These are phyloP conservation scores for Sebastes miniatus DNA, from an alignment of 2,797 vertebrate species.

Conservation along the genomic window DNA sequence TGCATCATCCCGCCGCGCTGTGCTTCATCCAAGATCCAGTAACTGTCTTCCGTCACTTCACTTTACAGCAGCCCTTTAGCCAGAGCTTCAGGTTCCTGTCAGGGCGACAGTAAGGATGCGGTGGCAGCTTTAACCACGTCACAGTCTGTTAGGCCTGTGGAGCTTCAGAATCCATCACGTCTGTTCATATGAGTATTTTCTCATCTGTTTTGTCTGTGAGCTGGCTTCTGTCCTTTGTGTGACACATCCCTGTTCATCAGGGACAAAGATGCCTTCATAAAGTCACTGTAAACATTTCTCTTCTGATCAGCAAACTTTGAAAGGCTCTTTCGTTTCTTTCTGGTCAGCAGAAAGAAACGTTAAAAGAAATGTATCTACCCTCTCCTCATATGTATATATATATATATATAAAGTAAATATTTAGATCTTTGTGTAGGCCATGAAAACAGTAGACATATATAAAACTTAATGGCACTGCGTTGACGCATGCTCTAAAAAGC, in stretches of 20 bases:
- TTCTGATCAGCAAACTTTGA: slow-evolving; percentile 41
- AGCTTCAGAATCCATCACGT: slow-evolving; percentile 20
- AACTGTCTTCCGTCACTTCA: slow-evolving; percentile 26
- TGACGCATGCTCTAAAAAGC: slow-evolving; percentile 64
- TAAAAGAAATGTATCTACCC: slow-evolving; percentile 47
- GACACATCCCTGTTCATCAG: background rate
- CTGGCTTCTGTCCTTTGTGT: slow-evolving; percentile 23
- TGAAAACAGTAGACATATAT: slow-evolving; percentile 65
- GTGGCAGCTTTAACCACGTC: background rate
- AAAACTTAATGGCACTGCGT: slow-evolving; percentile 66
- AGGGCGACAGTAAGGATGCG: background rate
- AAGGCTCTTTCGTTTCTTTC: slow-evolving; percentile 45
- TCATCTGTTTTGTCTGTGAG: slow-evolving; percentile 13
- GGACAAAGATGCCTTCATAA: slow-evolving; percentile 17
- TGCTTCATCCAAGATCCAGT: slow-evolving; percentile 48
- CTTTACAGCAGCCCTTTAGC: slow-evolving; percentile 15
- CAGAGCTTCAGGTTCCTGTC: slow-evolving; percentile 18
- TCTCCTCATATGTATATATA: slow-evolving; percentile 2
- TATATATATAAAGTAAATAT: slow-evolving; percentile 32
- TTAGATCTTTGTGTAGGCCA: slow-evolving; percentile 36
- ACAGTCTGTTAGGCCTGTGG: slow-evolving; percentile 19
- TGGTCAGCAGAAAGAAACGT: slow-evolving; percentile 47
- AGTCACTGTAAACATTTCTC: slow-evolving; percentile 72
- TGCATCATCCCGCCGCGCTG: slow-evolving; percentile 20
- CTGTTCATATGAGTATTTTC: slow-evolving; percentile 2